A percentile compares a stretch with the other conserved stretches of the same genome.
These are phyloP conservation scores for Bryconaethiops microstoma DNA, from an alignment of 2,797 vertebrate species.

Conservation along the genomic window DNA sequence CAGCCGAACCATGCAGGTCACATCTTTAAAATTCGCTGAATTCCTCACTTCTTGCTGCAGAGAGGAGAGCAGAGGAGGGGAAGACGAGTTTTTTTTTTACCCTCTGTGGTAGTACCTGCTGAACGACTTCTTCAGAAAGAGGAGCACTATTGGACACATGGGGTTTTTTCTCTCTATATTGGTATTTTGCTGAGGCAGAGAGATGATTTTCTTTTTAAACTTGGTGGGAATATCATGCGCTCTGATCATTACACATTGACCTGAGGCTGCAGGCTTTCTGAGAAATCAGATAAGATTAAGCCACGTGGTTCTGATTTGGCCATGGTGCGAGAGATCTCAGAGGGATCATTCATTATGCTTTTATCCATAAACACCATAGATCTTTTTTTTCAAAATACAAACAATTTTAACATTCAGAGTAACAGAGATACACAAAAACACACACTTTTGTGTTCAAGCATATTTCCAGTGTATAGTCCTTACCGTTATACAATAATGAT, in stretches of 20 bases:
- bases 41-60: neutral
- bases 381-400: no score
- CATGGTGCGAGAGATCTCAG: neutral
- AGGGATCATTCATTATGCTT: slow-evolving; percentile 1
- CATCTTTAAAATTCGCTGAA: slow-evolving; percentile 60
- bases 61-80: slow-evolving; percentile 1
- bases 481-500: no score
- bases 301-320: neutral
- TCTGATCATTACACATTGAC: slow-evolving; percentile 19
- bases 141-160: neutral
- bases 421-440: no score
- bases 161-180: neutral
- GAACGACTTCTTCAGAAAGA: slow-evolving; percentile 3
- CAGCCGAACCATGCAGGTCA: slow-evolving; percentile 72
- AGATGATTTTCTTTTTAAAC: neutral
- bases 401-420: no score
- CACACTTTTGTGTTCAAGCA: no score
- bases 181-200: neutral
- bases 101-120: neutral
- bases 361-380: neutral
- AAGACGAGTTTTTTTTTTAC: neutral
- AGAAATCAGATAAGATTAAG: slow-evolving; percentile 10
- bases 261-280: slow-evolving; percentile 6
- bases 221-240: neutral
- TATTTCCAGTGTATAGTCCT: no score